Evolutionary conservation across 1,140 invertebrate species (phyloP).

Genomic region (Meloidogyne chitwoodi): DNA sequence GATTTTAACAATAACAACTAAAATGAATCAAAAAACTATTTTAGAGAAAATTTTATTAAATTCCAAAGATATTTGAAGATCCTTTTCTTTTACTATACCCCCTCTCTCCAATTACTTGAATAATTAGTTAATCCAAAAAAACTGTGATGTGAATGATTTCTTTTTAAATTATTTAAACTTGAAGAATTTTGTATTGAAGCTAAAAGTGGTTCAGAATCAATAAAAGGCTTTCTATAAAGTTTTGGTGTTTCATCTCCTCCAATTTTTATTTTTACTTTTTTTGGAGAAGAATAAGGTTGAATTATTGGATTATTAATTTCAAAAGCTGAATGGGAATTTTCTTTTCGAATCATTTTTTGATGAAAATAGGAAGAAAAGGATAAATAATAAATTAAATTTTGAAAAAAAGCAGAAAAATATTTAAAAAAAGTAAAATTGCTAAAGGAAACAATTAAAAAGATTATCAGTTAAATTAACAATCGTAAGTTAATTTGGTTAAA

Average conservation of each 20-base stretch:
- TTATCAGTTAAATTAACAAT: neutral
- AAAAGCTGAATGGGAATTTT: neutral
- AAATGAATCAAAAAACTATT: too few species aligned
- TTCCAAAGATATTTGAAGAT: too few species aligned
- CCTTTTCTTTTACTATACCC: too few species aligned
- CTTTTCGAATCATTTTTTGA: conserved; percentile 3
- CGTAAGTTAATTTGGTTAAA: neutral
- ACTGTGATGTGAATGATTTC: conserved; percentile 11
- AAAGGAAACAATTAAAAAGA: conserved; percentile 8
- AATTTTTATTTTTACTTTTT: conserved; percentile 11
- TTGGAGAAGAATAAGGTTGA: neutral
- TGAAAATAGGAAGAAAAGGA: neutral
- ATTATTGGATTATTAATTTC: conserved; percentile 1
- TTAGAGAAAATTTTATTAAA: too few species aligned
- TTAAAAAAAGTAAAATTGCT: neutral
- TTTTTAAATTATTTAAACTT: neutral
- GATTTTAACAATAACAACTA: too few species aligned
- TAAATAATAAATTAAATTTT: neutral
- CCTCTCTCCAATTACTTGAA: neutral
- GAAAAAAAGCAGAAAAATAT: neutral
- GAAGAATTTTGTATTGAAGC: neutral
- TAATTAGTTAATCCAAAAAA: conserved; percentile 4
- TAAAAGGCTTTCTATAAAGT: neutral
- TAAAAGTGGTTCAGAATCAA: conserved; percentile 15
- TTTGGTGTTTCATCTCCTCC: conserved; percentile 13